phyloP scores from a whole-genome alignment of 2,888 invertebrate genomes.

The Sinotaia quadrata region DNA sequence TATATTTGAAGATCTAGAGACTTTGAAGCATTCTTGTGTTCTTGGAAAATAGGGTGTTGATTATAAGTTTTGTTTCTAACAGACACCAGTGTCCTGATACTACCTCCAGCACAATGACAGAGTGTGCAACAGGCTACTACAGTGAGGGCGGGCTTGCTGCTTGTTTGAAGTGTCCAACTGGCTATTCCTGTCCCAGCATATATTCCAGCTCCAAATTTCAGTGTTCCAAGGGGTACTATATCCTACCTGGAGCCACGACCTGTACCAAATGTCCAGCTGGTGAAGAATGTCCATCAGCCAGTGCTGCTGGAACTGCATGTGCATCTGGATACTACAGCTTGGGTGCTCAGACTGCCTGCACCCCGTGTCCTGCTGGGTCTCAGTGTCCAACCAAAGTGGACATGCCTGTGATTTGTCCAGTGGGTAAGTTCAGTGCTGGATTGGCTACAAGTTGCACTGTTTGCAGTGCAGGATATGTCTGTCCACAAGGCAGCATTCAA shows the following conservation, averaged over 20 bases:
- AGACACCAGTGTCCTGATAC: conserved; percentile 50
- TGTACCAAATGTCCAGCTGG: conserved; percentile 66
- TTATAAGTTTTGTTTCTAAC: background rate
- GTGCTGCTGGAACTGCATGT: conserved; percentile 55
- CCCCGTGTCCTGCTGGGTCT: conserved; percentile 62
- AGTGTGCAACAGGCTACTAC: conserved; percentile 58
- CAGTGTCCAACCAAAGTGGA: conserved; percentile 47
- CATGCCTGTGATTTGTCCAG: conserved; percentile 57
- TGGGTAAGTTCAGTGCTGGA: conserved; percentile 54
- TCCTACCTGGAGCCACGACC: conserved; percentile 42
- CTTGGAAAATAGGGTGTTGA: background rate
- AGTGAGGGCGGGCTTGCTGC: conserved; percentile 58
- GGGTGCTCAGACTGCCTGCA: conserved; percentile 58
- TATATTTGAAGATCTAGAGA: no score
- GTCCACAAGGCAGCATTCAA: conserved; percentile 62
- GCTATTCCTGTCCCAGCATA: conserved; percentile 65
- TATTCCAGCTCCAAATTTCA: conserved; percentile 46
- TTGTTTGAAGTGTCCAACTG: conserved; percentile 63
- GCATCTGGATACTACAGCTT: conserved; percentile 62
- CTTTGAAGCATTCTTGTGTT: background rate
- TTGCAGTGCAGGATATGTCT: conserved; percentile 59
- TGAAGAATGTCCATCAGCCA: conserved; percentile 57
- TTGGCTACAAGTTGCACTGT: conserved; percentile 42
- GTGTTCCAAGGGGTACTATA: conserved; percentile 62
- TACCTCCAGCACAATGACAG: conserved; percentile 45